Percentiles rank a stretch among this genome's conserved stretches.
Evolutionary conservation across 2,797 vertebrate genomes (phyloP).

Genomic region (Xenops minutus): DNA sequence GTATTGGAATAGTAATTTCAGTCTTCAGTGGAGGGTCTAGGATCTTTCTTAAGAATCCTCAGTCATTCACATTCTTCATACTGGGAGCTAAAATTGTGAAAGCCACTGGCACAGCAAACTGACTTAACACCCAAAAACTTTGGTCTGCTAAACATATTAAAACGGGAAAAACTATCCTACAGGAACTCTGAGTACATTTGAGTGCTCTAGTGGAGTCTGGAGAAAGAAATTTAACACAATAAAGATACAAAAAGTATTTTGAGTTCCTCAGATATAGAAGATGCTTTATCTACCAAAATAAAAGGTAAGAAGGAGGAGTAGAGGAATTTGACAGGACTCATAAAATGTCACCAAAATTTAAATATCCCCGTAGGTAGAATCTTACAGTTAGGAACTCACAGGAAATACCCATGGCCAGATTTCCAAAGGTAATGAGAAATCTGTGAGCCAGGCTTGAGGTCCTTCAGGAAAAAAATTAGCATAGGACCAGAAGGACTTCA

Average conservation of each 20-base stretch:
- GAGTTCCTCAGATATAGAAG: neutral
- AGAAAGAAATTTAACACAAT: neutral
- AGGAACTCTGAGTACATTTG: neutral
- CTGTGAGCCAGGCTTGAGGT: neutral
- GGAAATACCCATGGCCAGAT: neutral
- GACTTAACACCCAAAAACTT: neutral
- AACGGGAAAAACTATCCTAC: neutral
- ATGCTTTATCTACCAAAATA: neutral
- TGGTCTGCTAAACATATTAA: constrained; percentile 19
- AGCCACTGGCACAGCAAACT: neutral
- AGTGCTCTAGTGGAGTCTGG: neutral
- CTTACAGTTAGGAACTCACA: neutral
- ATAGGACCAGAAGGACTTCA: neutral
- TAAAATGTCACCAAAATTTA: neutral
- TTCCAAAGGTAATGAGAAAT: neutral
- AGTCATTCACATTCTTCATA: neutral
- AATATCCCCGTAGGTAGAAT: neutral
- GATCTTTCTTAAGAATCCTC: neutral
- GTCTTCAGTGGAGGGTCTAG: neutral
- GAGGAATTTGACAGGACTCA: neutral
- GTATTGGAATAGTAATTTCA: neutral
- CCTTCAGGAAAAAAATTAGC: neutral
- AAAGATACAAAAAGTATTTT: neutral
- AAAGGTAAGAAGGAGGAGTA: neutral
- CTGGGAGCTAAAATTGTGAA: neutral